Evolutionary conservation across 2,888 invertebrate species (phyloP).

Genomic region (Lasioglossum figueresi): DNA sequence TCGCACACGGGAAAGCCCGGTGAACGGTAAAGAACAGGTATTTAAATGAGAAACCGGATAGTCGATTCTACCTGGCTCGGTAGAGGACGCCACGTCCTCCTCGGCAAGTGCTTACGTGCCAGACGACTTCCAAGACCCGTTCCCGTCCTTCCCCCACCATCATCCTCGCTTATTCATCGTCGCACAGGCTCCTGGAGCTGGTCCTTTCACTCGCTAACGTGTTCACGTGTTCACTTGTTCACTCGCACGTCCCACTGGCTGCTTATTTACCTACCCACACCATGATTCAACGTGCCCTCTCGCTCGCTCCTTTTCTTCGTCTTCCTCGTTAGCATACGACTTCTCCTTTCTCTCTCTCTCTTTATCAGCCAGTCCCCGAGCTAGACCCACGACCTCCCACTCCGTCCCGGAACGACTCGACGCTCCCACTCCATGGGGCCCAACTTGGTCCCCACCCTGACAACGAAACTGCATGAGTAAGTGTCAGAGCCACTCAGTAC

Average conservation of each 20-base stretch:
- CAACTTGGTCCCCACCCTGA: slow-evolving; percentile 67
- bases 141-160: slow-evolving; percentile 47
- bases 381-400: slow-evolving; percentile 26
- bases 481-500: slow-evolving; percentile 78
- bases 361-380: background rate
- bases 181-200: slow-evolving; percentile 25
- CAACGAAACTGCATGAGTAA: slow-evolving; percentile 73
- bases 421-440: slow-evolving; percentile 61
- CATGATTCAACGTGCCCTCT: background rate
- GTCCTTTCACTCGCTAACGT: slow-evolving; percentile 40
- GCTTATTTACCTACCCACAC: slow-evolving; percentile 45
- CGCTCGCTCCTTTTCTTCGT: background rate
- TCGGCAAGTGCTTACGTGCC: slow-evolving; percentile 58
- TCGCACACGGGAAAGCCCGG: slow-evolving; percentile 58
- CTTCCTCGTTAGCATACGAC: background rate
- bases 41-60: slow-evolving; percentile 80
- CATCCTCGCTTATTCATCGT: slow-evolving; percentile 43
- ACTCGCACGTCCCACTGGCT: slow-evolving; percentile 25
- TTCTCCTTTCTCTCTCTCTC: slow-evolving; percentile 53
- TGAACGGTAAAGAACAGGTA: slow-evolving; percentile 78
- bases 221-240: slow-evolving; percentile 16
- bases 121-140: slow-evolving; percentile 61
- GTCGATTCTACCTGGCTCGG: slow-evolving; percentile 70
- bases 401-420: slow-evolving; percentile 18
- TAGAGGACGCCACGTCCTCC: slow-evolving; percentile 79